Evolutionary conservation across 2,888 invertebrate species (phyloP), one percentile per base, ranked within the genome.

Genomic region (Pammene aurita): DNA sequence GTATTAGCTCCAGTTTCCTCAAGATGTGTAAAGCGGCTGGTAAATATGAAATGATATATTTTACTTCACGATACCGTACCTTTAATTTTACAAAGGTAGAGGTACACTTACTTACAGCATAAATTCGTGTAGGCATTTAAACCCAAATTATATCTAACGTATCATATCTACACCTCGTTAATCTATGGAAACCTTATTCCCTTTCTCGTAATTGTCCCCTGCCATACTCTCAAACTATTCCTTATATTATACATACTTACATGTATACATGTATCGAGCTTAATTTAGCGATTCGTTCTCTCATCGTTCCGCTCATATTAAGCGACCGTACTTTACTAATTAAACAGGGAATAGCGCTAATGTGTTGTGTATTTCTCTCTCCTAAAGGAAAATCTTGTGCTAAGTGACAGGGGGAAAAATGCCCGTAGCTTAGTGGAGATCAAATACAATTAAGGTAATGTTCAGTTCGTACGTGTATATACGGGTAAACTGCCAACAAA

Each of bases 341-440:
- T 60, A 60, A 60, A 60, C 60, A 16, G 16, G 46, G 60, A 60
- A 60, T 16, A 46, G 46, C 60, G 60, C 11, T 26, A 60, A 60
- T 48, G 26, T 60, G 60, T 48, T 60, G 46, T 16, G 60, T 60
- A 60, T 46, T 60, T 26, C 26, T 46, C 58, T 58, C 58, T 14
- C 18, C 34, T 46, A 60, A 48, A 46, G 60, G 41, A 50, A 56
- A 46, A n/a, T 56, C 48, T 64, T 44, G 34, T 52, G 46, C 54
- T 54, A 38, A 60, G 34, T 60, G 60, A 60, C 60, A 60, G 6
- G 46, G 46, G 35, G n/a, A n/a, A 35, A 60, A 46, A 58, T 60
- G 34, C 11, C 35, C 44, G 44, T 14, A 58, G 44, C 44, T 44
- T 34, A 58, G 26, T 0, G 35, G 14, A 41, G 38, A 56, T 26